These are phyloP conservation scores for Leptinotarsa peninsularis DNA, from an alignment of 2,888 invertebrate species.

Conservation along the genomic window DNA sequence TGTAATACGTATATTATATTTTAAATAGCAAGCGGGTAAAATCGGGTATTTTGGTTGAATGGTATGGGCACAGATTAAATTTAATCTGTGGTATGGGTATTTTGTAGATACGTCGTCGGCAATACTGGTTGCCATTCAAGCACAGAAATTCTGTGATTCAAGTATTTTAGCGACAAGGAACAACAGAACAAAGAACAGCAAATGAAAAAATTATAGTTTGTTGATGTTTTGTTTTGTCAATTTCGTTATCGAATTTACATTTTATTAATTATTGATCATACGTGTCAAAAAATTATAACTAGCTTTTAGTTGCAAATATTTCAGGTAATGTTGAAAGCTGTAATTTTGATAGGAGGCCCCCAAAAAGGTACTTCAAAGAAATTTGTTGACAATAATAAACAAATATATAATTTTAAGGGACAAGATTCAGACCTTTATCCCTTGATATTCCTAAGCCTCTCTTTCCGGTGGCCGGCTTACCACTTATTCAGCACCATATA, in stretches of 20 bases:
- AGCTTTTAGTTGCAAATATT: background rate
- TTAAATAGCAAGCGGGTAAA: no score
- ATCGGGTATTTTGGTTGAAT: no score
- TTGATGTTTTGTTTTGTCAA: background rate
- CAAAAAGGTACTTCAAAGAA: conserved; percentile 80
- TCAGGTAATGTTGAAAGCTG: conserved; percentile 78
- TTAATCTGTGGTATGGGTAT: no score
- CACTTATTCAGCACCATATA: conserved; percentile 96
- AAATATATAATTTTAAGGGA: conserved; percentile 74
- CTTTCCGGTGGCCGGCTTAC: conserved; percentile 96
- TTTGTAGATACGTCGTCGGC: no score
- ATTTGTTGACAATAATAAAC: background rate
- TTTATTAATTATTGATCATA: no score
- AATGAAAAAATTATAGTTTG: background rate
- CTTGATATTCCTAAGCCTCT: conserved; percentile 97
- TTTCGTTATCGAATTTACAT: background rate
- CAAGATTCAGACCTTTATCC: conserved; percentile 95
- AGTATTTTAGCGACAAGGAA: background rate
- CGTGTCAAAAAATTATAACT: background rate
- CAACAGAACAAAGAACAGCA: background rate
- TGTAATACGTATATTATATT: no score
- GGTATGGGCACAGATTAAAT: no score
- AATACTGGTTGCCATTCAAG: background rate
- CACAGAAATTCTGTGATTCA: background rate
- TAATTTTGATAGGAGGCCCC: conserved; percentile 93